A percentile compares a stretch with the other conserved stretches of the same genome.
Conservation (phyloP, 2,888 invertebrate genomes). For the Hesperia comma region DNA sequence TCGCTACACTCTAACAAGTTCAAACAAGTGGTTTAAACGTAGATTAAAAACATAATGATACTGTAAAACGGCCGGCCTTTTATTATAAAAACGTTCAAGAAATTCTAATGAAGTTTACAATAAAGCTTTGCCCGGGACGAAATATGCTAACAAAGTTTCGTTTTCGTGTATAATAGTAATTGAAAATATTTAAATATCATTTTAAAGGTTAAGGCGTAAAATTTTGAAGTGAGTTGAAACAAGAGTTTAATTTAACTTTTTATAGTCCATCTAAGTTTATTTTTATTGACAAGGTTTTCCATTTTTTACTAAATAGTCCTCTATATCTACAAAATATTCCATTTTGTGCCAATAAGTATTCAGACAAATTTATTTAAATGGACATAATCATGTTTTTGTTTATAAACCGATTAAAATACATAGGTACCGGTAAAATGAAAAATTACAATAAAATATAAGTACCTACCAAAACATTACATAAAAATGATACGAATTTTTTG, state of each 20-base stretch:
- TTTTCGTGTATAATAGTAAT: constrained; percentile 12
- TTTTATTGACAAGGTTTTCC: no score
- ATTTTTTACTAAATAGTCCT: no score
- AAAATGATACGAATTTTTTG: no score
- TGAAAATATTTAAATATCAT: constrained; percentile 14
- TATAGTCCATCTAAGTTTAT: no score
- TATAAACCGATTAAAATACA: no score
- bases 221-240: not conserved
- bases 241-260: not conserved
- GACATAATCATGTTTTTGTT: no score
- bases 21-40: constrained; percentile 3
- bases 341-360: no score
- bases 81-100: constrained; percentile 22
- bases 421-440: no score
- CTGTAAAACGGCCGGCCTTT: constrained; percentile 19
- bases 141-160: constrained; percentile 19
- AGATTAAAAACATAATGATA: constrained; percentile 26
- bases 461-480: no score
- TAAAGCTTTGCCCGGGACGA: constrained; percentile 17
- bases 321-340: no score
- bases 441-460: no score
- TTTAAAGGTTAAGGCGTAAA: not conserved
- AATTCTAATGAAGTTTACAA: constrained; percentile 27
- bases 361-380: no score
- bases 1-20: not conserved